Evolutionary conservation across 2,113 vertebrate species (phyloP).

Genomic region (Mus spicilegus): DNA sequence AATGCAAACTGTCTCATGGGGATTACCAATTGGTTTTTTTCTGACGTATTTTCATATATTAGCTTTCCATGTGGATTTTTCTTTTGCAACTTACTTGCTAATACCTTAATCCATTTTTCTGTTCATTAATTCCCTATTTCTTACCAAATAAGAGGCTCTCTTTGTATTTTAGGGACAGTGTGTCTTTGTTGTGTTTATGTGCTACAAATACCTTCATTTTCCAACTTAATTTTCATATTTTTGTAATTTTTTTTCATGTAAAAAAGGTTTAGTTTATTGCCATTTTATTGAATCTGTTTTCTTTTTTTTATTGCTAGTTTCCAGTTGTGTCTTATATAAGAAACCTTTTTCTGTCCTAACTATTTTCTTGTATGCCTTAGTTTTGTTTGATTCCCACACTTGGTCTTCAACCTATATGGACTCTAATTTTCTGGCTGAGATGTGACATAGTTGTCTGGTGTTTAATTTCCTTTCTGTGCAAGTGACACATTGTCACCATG

Average conservation of each 20-base stretch:
- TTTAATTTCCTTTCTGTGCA: not conserved
- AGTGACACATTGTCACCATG: not conserved
- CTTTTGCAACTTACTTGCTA: not conserved
- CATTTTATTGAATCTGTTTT: not conserved
- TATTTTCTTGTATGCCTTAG: not conserved
- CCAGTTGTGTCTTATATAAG: not conserved
- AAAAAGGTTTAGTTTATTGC: not conserved
- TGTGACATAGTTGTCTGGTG: not conserved
- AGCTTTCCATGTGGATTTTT: conserved; percentile 18
- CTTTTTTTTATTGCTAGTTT: not conserved
- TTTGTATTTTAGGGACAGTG: not conserved
- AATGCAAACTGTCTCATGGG: not conserved
- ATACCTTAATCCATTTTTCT: conserved; percentile 36
- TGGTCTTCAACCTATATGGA: not conserved
- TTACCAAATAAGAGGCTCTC: not conserved
- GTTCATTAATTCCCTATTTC: not conserved
- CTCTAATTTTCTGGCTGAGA: not conserved
- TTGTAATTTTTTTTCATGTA: not conserved
- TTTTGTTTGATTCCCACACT: conserved; percentile 26
- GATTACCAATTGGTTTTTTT: not conserved
- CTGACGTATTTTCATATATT: not conserved
- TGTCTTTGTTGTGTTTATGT: conserved; percentile 4
- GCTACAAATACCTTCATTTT: conserved; percentile 2
- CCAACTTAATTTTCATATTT: not conserved
- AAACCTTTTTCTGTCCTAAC: not conserved